Conservation (phyloP, 2,888 invertebrate genomes). For the Patella caerulea region DNA sequence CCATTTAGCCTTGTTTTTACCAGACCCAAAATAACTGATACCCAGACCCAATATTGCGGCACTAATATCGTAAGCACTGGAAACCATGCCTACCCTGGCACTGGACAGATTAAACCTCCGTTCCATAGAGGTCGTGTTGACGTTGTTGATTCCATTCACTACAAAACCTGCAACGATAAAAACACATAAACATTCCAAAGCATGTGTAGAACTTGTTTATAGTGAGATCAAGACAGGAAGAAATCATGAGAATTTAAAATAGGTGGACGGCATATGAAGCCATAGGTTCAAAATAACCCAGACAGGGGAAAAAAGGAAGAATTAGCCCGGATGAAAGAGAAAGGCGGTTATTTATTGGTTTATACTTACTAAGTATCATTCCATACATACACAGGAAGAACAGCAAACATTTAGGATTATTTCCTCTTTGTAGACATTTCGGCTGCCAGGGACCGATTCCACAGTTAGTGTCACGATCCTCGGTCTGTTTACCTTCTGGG, state of each 20-base stretch:
- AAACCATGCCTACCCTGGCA: conserved; percentile 63
- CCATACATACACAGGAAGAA: conserved; percentile 57
- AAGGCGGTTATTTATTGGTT: neutral
- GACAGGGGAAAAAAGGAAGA: too few species aligned
- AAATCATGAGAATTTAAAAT: too few species aligned
- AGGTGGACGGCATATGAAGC: too few species aligned
- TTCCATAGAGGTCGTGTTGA: conserved; percentile 65
- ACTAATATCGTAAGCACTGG: conserved; percentile 66
- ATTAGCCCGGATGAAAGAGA: neutral
- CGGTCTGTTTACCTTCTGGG: too few species aligned
- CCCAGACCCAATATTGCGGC: conserved; percentile 63
- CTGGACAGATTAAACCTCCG: conserved; percentile 64
- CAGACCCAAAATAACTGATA: conserved; percentile 58
- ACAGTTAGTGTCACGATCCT: conserved; percentile 43
- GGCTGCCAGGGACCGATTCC: conserved; percentile 54
- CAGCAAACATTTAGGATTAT: conserved; percentile 59
- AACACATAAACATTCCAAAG: too few species aligned
- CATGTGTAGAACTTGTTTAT: too few species aligned
- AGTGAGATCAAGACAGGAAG: too few species aligned
- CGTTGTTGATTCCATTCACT: conserved; percentile 68
- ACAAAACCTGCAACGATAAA: conserved; percentile 58
- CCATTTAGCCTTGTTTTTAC: conserved; percentile 75
- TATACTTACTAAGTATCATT: conserved; percentile 56
- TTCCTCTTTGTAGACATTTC: conserved; percentile 50
- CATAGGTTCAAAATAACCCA: too few species aligned